A percentile compares a stretch with the other conserved stretches of the same genome.
Conservation (phyloP, 2,888 invertebrate genomes). For the Lutraria lutraria region DNA sequence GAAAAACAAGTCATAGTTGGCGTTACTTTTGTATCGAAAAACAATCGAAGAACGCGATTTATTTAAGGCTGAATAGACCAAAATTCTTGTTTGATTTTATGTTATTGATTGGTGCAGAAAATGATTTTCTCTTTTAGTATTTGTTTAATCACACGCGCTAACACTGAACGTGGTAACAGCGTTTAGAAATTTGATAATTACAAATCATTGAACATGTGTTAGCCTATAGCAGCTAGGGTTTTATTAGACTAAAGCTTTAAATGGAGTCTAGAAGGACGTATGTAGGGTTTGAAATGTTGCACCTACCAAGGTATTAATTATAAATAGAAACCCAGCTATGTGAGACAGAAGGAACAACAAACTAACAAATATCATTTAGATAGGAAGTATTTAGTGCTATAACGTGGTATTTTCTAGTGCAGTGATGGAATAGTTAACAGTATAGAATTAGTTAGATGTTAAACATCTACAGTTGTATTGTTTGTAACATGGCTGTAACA, state of each 20-base stretch:
- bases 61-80: neutral
- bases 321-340: no score
- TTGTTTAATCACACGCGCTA: neutral
- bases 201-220: neutral
- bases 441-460: no score
- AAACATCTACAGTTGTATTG: neutral
- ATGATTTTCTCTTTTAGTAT: neutral
- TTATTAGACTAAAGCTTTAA: neutral
- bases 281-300: no score
- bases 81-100: neutral
- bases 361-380: no score
- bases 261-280: no score
- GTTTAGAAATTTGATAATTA: constrained; percentile 6
- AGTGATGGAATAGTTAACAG: no score
- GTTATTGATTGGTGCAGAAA: neutral
- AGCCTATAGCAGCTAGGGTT: neutral
- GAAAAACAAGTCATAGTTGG: no score
- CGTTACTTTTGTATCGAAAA: no score
- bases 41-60: neutral
- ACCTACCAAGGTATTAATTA: neutral
- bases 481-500: neutral
- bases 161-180: neutral
- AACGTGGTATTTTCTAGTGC: no score
- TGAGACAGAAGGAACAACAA: no score
- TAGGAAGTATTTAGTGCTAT: no score